Percentiles rank a stretch among this genome's conserved stretches.
Evolutionary conservation across 2,797 vertebrate species (phyloP).

Genomic region (Dendrocincla fuliginosa): DNA sequence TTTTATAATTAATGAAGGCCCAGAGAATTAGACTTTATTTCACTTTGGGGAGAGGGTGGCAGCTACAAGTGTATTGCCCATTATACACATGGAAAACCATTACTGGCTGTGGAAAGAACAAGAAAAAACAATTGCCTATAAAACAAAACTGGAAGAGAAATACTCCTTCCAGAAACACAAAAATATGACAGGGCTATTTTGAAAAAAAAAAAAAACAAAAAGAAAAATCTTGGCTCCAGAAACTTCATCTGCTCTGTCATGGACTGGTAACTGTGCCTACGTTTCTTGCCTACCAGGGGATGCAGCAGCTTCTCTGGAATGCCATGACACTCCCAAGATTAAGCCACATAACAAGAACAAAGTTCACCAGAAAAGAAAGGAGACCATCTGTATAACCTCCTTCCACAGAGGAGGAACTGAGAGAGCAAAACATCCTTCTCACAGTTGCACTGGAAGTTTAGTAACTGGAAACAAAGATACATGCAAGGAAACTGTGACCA

Average conservation of each 20-base stretch:
- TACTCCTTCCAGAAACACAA: background rate
- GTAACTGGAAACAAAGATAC: background rate
- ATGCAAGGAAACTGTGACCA: background rate
- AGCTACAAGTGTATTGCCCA: slow-evolving; percentile 6
- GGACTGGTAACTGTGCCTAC: background rate
- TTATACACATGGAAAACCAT: slow-evolving; percentile 3
- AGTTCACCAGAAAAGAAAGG: background rate
- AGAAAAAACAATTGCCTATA: background rate
- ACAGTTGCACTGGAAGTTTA: background rate
- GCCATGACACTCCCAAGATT: background rate
- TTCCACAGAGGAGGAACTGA: background rate
- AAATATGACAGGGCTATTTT: background rate
- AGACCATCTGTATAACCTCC: background rate
- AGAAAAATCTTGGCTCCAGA: background rate
- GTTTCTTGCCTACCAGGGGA: background rate
- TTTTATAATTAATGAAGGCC: slow-evolving; percentile 50
- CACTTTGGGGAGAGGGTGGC: background rate
- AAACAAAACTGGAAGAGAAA: background rate
- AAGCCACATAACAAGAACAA: background rate
- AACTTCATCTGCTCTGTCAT: background rate
- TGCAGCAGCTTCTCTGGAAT: background rate
- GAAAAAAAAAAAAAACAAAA: background rate
- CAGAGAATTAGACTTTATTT: slow-evolving; percentile 39
- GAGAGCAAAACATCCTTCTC: background rate
- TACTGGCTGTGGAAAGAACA: background rate